Conservation (phyloP, 2,113 vertebrate genomes). For the Nipponia nippon region DNA sequence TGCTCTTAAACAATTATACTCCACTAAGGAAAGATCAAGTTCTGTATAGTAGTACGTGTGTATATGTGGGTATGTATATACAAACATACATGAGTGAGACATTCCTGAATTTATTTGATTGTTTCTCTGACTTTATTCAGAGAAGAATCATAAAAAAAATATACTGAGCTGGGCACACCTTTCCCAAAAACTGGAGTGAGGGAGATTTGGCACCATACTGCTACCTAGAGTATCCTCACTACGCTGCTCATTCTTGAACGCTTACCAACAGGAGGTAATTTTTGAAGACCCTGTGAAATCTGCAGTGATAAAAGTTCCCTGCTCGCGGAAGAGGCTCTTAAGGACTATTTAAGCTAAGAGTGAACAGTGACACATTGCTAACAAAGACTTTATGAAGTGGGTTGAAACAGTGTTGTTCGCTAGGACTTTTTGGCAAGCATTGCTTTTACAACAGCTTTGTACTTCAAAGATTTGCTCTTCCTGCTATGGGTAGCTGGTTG, state of each 20-base stretch:
- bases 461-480: not conserved
- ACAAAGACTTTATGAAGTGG: not conserved
- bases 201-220: not conserved
- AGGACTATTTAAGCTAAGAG: not conserved
- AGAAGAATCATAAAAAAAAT: not conserved
- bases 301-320: not conserved
- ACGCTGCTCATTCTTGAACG: not conserved
- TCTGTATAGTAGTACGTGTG: rapidly evolving
- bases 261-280: not conserved
- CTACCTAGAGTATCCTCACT: not conserved
- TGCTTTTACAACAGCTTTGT: not conserved
- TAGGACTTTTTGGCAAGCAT: not conserved
- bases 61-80: not conserved
- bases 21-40: not conserved
- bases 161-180: not conserved
- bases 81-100: not conserved
- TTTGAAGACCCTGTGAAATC: not conserved
- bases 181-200: not conserved
- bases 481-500: not conserved
- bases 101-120: not conserved
- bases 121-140: not conserved
- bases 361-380: not conserved
- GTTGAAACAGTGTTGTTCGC: not conserved
- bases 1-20: not conserved
- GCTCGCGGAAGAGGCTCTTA: not conserved